Evolutionary conservation across 2,797 vertebrate genomes (phyloP), one percentile per base, ranked within the genome.

Genomic region (Tinamus major): DNA sequence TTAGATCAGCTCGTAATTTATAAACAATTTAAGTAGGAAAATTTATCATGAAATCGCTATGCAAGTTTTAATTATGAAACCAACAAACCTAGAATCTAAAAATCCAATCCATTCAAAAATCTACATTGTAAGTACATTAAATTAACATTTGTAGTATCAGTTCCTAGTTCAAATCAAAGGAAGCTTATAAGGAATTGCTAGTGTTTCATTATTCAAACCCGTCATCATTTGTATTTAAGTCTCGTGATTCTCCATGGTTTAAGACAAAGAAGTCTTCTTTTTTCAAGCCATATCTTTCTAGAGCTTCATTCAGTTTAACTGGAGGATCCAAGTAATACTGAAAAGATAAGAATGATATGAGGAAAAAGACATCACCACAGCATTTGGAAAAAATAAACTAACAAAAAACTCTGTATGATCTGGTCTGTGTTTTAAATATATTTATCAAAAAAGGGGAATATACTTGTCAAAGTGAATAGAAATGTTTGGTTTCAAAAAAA

Each of bases 271-370:
- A 99, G 72, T 98, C 98, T 4, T 98, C 98, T 37, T 96, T 96
- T 71, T 97, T 98, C 93, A 99, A 97, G 91, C 98, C 98, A 0
- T 98, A 98, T 94, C 97, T 97, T 69, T 98, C 98, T 93, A 99
- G 96, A 68, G 99, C 98, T 96, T 98, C 98, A 51, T 90, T 97
- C 93, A 99, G 97, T 95, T 98, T 98, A 53, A 94, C 77, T 1
- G 98, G 99, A 26, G 99, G 99, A 76, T 99, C 99, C 97, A 99
- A 96, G 95, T 99, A 99, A 96, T 98, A 97, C 99, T 99, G 94
- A 39, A 83, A 94, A 87, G 92, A 71, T 16, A 35, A 88, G 79
- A 71, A 92, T 27, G 68, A 37, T 20, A 55, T 77, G 49, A 95
- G 74, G 37, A 42, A 44, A 67, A 77, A 74, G 3, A 68, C 56